phyloP scores from a whole-genome alignment of 2,113 vertebrate species.

The Onychostruthus taczanowskii region DNA sequence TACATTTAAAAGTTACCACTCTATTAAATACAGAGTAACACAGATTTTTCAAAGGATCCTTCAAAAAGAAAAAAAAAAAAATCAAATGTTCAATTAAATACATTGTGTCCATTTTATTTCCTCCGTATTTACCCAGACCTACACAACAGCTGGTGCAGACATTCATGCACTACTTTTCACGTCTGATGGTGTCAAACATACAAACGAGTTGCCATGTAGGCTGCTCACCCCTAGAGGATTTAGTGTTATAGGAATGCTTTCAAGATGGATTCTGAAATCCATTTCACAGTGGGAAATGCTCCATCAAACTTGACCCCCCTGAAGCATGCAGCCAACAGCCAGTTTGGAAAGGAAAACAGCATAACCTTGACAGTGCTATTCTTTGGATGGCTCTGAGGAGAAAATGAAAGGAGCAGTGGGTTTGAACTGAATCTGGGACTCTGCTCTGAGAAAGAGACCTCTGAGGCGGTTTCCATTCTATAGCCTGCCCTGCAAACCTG shows the following conservation, averaged over 20 bases:
- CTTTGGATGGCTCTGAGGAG: neutral
- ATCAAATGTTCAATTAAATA: neutral
- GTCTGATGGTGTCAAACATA: neutral
- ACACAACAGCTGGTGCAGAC: neutral
- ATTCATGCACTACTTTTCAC: neutral
- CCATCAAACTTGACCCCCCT: neutral
- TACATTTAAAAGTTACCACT: neutral
- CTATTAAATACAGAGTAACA: neutral
- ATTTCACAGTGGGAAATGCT: fast-evolving
- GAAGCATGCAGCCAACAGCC: neutral
- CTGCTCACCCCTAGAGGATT: neutral
- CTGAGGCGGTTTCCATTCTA: neutral
- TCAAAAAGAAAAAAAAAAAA: neutral
- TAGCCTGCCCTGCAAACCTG: neutral
- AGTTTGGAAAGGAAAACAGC: neutral
- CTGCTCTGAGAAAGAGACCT: neutral
- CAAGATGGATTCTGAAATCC: neutral
- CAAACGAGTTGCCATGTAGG: neutral
- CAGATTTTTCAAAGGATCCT: neutral
- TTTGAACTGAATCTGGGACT: neutral
- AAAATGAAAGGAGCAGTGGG: neutral
- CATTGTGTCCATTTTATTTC: neutral
- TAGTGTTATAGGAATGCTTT: neutral
- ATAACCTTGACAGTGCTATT: neutral
- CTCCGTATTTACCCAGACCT: fast-evolving